Conservation (phyloP, 2,797 vertebrate genomes). For the Tinamus major region DNA sequence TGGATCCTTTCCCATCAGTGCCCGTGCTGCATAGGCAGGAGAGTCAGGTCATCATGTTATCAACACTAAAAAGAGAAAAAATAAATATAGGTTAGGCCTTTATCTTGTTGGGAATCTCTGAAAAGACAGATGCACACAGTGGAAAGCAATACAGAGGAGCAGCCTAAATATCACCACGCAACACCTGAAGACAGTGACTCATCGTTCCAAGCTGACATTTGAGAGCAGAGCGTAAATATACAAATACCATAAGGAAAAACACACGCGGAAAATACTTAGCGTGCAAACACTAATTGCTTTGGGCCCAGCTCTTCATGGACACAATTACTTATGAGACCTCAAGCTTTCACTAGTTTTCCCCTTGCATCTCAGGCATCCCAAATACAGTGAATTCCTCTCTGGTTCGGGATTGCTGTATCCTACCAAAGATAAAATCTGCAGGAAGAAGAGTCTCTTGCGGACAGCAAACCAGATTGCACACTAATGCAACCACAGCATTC, state of each 20-base stretch:
- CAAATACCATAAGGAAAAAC: not conserved
- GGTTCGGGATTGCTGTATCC: not conserved
- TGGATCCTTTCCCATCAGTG: slow-evolving; percentile 93
- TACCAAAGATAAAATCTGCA: not conserved
- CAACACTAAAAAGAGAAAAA: slow-evolving; percentile 1
- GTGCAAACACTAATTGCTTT: not conserved
- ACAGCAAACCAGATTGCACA: not conserved
- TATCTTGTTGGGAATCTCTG: not conserved
- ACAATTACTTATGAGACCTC: not conserved
- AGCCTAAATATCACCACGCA: rapidly evolving
- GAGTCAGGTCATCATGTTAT: slow-evolving; percentile 82
- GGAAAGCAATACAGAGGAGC: not conserved
- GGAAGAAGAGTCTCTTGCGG: not conserved
- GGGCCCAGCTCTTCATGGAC: not conserved
- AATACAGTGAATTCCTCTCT: not conserved
- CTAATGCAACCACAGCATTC: not conserved
- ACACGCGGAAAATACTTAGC: not conserved
- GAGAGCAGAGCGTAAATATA: not conserved
- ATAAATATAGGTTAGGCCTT: not conserved
- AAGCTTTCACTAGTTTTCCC: not conserved
- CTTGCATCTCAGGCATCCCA: not conserved
- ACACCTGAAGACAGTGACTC: rapidly evolving
- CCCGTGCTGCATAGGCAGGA: slow-evolving; percentile 74
- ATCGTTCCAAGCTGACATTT: rapidly evolving
- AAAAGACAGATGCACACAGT: rapidly evolving